Evolutionary conservation across 2,113 vertebrate species (phyloP).

Genomic region (Oreocharis arfaki): DNA sequence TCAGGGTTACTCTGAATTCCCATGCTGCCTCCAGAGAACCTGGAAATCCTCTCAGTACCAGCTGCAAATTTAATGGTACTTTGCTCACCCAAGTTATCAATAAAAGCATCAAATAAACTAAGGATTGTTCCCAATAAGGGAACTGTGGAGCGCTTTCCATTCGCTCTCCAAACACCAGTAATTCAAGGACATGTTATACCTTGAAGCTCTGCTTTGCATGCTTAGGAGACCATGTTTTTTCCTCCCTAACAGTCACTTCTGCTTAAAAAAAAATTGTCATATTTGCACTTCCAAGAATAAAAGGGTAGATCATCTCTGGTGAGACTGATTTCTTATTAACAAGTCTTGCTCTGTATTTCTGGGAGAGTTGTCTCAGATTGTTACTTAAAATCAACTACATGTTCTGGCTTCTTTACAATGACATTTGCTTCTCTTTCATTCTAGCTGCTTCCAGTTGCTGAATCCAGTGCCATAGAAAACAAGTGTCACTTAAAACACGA

Average conservation of each 20-base stretch:
- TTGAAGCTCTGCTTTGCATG: neutral
- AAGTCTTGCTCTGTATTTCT: neutral
- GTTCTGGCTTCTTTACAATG: neutral
- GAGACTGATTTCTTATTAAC: neutral
- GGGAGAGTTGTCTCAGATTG: neutral
- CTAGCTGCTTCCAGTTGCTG: neutral
- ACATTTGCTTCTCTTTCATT: neutral
- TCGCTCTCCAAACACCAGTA: neutral
- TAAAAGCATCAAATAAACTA: neutral
- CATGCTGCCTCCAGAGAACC: neutral
- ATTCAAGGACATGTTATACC: neutral
- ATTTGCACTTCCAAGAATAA: neutral
- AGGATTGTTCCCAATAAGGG: neutral
- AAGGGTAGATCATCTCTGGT: neutral
- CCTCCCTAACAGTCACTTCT: neutral
- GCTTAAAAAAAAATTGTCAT: neutral
- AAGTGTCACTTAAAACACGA: accelerated
- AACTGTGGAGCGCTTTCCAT: accelerated
- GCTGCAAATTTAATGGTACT: neutral
- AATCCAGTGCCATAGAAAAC: neutral
- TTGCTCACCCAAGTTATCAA: neutral
- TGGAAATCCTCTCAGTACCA: conserved; percentile 3
- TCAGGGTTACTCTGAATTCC: conserved; percentile 1
- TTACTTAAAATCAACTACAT: neutral
- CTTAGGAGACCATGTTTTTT: neutral